phyloP scores from a whole-genome alignment of 2,113 vertebrate species.

The Macquaria ambigua region DNA sequence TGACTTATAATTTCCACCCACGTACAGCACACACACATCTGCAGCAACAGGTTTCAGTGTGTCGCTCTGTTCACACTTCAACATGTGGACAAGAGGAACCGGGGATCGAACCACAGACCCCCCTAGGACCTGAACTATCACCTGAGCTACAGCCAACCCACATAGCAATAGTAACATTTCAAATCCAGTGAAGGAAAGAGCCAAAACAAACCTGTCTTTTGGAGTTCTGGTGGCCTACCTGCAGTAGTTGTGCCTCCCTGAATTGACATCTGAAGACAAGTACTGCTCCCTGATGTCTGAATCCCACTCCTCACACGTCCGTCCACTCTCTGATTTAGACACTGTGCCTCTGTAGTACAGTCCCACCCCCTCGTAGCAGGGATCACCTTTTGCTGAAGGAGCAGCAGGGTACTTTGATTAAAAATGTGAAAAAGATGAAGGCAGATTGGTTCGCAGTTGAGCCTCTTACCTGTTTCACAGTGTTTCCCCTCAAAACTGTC shows the following conservation, averaged over 20 bases:
- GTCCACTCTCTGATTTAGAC: constrained; percentile 64
- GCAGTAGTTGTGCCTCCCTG: constrained; percentile 84
- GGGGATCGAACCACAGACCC: too few species aligned
- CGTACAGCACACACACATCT: too few species aligned
- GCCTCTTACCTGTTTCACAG: constrained; percentile 76
- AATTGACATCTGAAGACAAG: constrained; percentile 43
- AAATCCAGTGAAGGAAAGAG: too few species aligned
- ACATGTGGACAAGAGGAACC: too few species aligned
- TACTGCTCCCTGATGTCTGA: background rate
- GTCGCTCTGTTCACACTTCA: too few species aligned
- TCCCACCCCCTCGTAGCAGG: constrained; percentile 74
- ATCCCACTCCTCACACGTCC: constrained; percentile 74
- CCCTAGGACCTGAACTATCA: too few species aligned
- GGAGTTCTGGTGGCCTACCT: constrained; percentile 55
- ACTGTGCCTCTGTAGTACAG: constrained; percentile 70
- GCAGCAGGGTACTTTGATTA: background rate
- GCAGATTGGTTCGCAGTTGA: fast-evolving
- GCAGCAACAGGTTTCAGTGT: too few species aligned
- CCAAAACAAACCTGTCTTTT: too few species aligned
- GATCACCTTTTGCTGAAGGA: constrained; percentile 1
- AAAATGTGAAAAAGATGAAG: background rate
- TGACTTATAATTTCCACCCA: too few species aligned
- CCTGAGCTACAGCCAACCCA: too few species aligned
- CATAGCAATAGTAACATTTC: too few species aligned
- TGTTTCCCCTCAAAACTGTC: constrained; percentile 60